These are phyloP conservation scores for Saguinus imperator DNA, from an alignment of 2,113 vertebrate species.

Conservation along the genomic window DNA sequence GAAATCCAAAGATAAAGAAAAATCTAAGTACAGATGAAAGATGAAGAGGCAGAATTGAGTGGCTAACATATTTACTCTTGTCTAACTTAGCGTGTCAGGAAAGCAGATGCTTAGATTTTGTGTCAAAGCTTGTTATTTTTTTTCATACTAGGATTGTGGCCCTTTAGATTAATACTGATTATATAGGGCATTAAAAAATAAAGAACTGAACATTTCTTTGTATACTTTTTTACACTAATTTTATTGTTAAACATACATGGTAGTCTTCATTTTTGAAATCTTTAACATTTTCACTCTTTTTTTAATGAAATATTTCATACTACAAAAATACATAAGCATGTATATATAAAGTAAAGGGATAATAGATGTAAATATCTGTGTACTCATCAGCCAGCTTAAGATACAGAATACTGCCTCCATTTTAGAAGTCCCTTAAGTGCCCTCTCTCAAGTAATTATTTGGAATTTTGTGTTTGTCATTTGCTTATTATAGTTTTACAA, in stretches of 20 bases:
- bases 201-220: conserved; percentile 61
- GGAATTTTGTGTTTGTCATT: conserved; percentile 48
- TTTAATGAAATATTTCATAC: conserved; percentile 54
- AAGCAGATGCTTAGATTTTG: not conserved
- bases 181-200: conserved; percentile 52
- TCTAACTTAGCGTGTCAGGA: not conserved
- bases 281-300: conserved; percentile 53
- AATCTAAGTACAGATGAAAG: conserved; percentile 87
- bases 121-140: conserved; percentile 17
- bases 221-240: conserved; percentile 65
- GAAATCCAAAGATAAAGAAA: conserved; percentile 91
- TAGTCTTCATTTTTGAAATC: conserved; percentile 49
- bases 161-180: conserved; percentile 1
- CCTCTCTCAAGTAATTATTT: not conserved
- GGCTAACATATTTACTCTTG: not conserved
- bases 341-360: conserved; percentile 53
- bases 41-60: not conserved
- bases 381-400: not conserved
- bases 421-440: not conserved
- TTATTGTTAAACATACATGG: conserved; percentile 56
- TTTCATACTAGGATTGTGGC: not conserved
- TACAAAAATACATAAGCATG: conserved; percentile 11
- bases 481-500: conserved; percentile 3
- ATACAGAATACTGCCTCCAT: not conserved
- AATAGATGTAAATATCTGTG: conserved; percentile 37